Evolutionary conservation across 2,113 vertebrate species (phyloP).

Genomic region (Phalacrocorax aristotelis): DNA sequence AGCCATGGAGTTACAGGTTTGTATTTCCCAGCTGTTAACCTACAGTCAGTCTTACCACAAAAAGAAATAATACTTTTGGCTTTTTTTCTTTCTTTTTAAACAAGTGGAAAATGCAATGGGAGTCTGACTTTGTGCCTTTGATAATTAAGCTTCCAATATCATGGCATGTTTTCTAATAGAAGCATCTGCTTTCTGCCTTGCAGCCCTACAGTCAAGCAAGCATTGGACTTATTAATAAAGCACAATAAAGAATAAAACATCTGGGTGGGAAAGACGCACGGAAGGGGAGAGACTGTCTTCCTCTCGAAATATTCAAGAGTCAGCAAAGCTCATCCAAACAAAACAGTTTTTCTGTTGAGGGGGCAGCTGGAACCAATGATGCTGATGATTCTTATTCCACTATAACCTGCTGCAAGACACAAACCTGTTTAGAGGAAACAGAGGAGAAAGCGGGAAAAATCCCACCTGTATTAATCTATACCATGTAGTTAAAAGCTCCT

Average conservation of each 20-base stretch:
- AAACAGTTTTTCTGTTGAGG: conserved; percentile 6
- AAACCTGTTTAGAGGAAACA: not conserved
- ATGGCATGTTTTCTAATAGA: not conserved
- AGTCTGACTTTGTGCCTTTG: conserved; percentile 5
- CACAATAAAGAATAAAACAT: conserved; percentile 14
- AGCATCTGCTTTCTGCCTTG: conserved; percentile 16
- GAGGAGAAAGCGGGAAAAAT: conserved; percentile 1
- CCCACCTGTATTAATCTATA: conserved; percentile 14
- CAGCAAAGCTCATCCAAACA: not conserved
- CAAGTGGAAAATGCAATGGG: not conserved
- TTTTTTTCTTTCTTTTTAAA: not conserved
- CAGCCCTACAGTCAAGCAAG: conserved; percentile 25
- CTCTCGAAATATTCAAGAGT: not conserved
- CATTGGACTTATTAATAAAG: not conserved
- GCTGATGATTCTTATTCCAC: not conserved
- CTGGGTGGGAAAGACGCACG: not conserved
- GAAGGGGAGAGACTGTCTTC: not conserved
- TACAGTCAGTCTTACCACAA: not conserved
- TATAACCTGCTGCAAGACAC: not conserved
- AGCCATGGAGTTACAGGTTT: not conserved
- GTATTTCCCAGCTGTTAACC: not conserved
- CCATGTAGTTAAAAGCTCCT: not conserved
- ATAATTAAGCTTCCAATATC: not conserved
- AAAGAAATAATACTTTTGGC: not conserved
- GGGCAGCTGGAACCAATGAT: conserved; percentile 27